These are phyloP conservation scores for Oreochromis tanganicae DNA, from an alignment of 2,113 vertebrate genomes.

Conservation along the genomic window DNA sequence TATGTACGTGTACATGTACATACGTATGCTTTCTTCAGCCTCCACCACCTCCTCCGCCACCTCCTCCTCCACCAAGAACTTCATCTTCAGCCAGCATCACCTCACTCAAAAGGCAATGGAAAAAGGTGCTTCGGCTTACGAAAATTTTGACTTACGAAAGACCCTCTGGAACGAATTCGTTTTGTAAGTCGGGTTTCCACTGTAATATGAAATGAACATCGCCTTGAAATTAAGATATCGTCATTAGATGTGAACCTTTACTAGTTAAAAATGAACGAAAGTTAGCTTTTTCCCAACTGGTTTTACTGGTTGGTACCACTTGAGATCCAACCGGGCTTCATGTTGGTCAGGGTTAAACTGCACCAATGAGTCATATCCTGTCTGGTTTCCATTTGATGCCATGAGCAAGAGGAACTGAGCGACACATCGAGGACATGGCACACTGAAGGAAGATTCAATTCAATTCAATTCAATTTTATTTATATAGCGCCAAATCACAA, in stretches of 20 bases:
- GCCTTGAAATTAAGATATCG: fast-evolving
- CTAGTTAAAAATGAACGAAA: not conserved
- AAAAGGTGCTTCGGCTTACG: no score
- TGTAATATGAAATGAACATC: not conserved
- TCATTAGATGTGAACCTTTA: not conserved
- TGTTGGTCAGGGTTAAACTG: not conserved
- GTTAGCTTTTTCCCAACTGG: not conserved
- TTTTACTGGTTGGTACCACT: not conserved
- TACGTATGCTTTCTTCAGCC: no score
- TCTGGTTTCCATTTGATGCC: not conserved
- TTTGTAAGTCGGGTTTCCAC: no score
- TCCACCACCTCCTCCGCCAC: no score
- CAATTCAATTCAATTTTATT: no score
- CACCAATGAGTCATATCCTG: not conserved
- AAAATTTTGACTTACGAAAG: no score
- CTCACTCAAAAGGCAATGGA: no score
- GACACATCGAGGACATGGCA: not conserved
- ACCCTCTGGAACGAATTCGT: no score
- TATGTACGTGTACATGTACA: no score
- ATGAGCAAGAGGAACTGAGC: not conserved
- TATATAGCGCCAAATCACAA: no score
- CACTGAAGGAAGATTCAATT: not conserved
- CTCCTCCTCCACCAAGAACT: no score
- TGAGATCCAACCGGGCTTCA: not conserved
- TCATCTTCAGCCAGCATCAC: no score